phyloP scores from a whole-genome alignment of 2,888 invertebrate genomes.

The Zelleria hepariella region DNA sequence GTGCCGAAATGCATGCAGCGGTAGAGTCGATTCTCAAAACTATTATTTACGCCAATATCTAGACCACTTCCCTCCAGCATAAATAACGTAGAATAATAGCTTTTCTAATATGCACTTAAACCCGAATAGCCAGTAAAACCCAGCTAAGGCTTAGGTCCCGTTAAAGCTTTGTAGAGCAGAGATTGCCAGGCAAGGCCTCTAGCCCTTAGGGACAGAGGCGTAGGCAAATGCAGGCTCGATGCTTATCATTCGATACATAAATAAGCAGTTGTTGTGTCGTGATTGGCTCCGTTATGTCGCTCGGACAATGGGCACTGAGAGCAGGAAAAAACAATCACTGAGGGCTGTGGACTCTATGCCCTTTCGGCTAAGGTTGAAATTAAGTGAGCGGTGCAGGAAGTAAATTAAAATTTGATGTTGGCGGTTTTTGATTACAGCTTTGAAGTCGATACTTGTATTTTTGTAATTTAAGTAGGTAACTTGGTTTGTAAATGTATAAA shows the following conservation, averaged over 20 bases:
- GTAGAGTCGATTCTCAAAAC: not conserved
- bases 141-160: not conserved
- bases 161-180: not conserved
- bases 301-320: constrained; percentile 5
- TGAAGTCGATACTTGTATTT: not conserved
- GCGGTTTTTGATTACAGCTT: not conserved
- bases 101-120: not conserved
- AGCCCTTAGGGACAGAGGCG: not conserved
- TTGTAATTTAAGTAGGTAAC: too few relatives aligned
- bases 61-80: not conserved
- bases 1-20: too few relatives aligned
- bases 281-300: constrained; percentile 13
- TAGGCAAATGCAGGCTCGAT: constrained; percentile 9
- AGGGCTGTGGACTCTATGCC: not conserved
- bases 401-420: too few relatives aligned
- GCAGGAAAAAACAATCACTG: not conserved
- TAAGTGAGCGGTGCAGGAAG: too few relatives aligned
- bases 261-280: constrained; percentile 14
- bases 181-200: not conserved
- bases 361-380: not conserved
- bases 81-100: not conserved
- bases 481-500: too few relatives aligned
- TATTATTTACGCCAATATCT: not conserved
- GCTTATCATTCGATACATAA: constrained; percentile 14
- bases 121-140: not conserved